Evolutionary conservation across 2,113 vertebrate species (phyloP).

Genomic region (Sturnus vulgaris): DNA sequence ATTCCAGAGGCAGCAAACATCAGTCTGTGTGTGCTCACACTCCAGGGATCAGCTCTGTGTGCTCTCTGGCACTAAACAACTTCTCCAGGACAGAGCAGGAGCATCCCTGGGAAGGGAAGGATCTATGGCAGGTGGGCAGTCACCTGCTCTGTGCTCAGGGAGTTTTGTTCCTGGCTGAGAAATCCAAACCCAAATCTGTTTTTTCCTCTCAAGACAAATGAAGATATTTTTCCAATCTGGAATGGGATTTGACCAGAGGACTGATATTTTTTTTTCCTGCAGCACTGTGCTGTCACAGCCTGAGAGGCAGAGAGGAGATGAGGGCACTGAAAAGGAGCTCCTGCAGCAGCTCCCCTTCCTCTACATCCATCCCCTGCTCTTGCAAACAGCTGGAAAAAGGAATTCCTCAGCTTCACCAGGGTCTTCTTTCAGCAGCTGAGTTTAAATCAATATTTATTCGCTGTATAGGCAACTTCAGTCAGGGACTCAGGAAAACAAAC

Average conservation of each 20-base stretch:
- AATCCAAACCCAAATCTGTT: neutral
- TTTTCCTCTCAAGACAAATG: neutral
- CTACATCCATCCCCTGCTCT: neutral
- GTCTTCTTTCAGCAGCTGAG: neutral
- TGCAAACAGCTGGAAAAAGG: neutral
- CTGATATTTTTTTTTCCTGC: neutral
- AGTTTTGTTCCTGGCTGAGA: neutral
- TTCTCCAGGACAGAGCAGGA: neutral
- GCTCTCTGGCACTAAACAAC: neutral
- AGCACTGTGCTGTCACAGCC: neutral
- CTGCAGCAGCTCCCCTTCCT: neutral
- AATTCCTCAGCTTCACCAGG: neutral
- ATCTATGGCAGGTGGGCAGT: neutral
- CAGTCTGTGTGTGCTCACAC: neutral
- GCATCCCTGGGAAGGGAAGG: neutral
- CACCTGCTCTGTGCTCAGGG: rapidly evolving
- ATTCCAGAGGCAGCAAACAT: neutral
- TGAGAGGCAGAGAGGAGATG: rapidly evolving
- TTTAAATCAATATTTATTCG: constrained; percentile 7
- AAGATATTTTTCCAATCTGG: neutral
- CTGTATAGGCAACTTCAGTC: neutral
- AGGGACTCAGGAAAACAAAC: neutral
- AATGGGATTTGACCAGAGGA: neutral
- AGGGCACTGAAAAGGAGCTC: neutral
- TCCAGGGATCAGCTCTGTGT: rapidly evolving